Conservation (phyloP, 1,140 invertebrate genomes). For the Zaprionus africanus region DNA sequence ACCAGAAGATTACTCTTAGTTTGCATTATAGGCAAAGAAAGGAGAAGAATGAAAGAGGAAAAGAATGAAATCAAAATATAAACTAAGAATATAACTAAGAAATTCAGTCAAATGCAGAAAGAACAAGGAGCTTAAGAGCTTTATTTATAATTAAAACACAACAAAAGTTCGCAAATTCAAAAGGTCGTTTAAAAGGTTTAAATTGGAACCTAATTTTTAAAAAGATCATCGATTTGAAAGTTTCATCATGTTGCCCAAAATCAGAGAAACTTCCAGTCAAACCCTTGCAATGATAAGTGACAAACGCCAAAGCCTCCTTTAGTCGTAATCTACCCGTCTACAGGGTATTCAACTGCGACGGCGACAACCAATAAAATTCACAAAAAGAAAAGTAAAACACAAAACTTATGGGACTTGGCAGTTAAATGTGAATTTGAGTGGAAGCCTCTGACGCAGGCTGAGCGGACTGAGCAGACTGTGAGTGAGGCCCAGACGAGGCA, state of each 20-base stretch:
- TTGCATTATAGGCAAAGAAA: no score
- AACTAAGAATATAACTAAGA: no score
- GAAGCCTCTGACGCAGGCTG: conserved; percentile 28
- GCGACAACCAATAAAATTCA: conserved; percentile 70
- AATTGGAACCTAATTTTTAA: not conserved
- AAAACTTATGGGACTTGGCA: conserved; percentile 48
- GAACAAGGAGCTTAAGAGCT: no score
- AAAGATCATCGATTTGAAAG: not conserved
- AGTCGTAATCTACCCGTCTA: not conserved
- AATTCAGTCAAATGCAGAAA: no score
- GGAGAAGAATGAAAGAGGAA: no score
- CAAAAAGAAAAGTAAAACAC: conserved; percentile 48
- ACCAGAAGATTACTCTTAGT: no score
- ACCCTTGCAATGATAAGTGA: no score
- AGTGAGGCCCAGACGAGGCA: conserved; percentile 40
- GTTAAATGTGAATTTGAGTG: conserved; percentile 52
- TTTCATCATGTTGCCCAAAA: no score
- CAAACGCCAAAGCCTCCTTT: not conserved
- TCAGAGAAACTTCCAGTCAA: no score
- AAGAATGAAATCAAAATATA: no score
- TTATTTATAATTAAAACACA: no score
- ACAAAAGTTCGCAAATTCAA: not conserved
- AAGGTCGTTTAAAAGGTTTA: not conserved
- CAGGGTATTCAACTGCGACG: conserved; percentile 23
- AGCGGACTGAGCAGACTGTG: conserved; percentile 17